A percentile compares a stretch with the other conserved stretches of the same genome.
Conservation (phyloP, 2,888 invertebrate genomes). For the Dryococelus australis region DNA sequence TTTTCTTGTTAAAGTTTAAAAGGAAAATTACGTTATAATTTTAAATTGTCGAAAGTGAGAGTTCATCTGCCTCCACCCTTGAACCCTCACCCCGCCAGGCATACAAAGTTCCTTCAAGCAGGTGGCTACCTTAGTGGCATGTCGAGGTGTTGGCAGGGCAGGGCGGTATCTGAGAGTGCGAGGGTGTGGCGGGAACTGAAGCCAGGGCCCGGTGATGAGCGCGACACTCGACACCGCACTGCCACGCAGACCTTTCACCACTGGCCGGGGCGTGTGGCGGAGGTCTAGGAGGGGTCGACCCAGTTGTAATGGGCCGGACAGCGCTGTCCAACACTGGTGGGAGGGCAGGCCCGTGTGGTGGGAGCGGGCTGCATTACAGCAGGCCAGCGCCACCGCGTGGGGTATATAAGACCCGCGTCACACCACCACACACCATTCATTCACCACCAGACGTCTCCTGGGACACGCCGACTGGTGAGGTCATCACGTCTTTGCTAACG, state of each 20-base stretch:
- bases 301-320: constrained; percentile 16
- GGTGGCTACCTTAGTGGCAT: too few relatives aligned
- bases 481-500: too few relatives aligned
- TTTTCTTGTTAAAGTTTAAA: too few relatives aligned
- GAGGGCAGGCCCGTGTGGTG: not conserved
- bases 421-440: not conserved
- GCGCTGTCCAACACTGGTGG: not conserved
- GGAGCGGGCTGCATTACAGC: not conserved
- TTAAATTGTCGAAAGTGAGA: too few relatives aligned
- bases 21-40: too few relatives aligned
- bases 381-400: not conserved
- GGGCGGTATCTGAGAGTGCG: too few relatives aligned
- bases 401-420: not conserved
- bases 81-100: too few relatives aligned
- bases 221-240: not conserved
- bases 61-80: too few relatives aligned
- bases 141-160: too few relatives aligned
- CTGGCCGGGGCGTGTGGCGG: not conserved
- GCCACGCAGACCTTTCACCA: not conserved
- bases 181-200: not conserved
- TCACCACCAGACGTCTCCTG: not conserved
- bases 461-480: not conserved
- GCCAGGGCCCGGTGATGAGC: not conserved
- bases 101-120: too few relatives aligned
- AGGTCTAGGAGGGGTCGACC: not conserved